Conservation (phyloP, 2,113 vertebrate genomes). For the Hipposideros armiger region DNA sequence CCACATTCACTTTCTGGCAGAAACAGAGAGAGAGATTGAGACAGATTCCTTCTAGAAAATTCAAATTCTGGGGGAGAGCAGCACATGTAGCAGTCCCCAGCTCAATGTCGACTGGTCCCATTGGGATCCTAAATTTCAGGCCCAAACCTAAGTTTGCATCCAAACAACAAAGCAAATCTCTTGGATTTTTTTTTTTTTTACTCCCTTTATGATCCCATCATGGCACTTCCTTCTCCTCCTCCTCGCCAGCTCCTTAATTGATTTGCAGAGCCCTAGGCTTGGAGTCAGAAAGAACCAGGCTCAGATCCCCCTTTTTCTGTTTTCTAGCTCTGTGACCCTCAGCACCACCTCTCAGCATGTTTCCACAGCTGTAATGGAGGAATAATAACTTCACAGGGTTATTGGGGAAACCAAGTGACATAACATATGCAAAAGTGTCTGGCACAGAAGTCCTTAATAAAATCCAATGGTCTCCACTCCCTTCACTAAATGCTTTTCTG, state of each 20-base stretch:
- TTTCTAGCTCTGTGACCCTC: background rate
- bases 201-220: background rate
- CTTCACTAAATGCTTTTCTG: background rate
- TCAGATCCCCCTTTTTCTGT: background rate
- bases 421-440: background rate
- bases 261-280: background rate
- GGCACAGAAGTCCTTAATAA: background rate
- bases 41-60: constrained; percentile 33
- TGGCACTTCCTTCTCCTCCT: background rate
- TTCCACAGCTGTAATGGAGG: background rate
- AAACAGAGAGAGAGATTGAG: background rate
- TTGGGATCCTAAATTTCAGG: background rate
- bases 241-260: background rate
- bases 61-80: background rate
- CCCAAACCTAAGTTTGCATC: background rate
- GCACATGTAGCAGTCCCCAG: background rate
- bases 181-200: background rate
- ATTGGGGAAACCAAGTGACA: background rate
- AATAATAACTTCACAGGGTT: background rate
- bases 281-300: background rate
- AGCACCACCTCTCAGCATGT: background rate
- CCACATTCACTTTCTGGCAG: background rate
- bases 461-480: background rate
- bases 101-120: background rate
- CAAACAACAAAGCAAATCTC: background rate